phyloP scores from a whole-genome alignment of 2,888 invertebrate genomes.

The Parthenolecanium corni region DNA sequence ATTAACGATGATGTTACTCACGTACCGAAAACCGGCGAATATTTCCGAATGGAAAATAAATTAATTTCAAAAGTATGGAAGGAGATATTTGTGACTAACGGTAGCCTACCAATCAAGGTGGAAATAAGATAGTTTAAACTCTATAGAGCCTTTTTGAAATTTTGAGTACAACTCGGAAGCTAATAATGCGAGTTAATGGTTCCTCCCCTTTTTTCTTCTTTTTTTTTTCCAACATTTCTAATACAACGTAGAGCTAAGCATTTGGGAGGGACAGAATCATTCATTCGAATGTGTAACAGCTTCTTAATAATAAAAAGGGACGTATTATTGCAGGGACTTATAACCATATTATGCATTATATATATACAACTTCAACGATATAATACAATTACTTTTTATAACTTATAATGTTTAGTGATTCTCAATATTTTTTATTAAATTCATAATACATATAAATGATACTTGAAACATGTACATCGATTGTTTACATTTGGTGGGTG shows the following conservation, averaged over 20 bases:
- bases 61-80: neutral
- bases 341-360: slow-evolving; percentile 27
- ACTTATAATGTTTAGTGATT: slow-evolving; percentile 24
- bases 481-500: no score
- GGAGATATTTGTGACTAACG: neutral
- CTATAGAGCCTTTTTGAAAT: neutral
- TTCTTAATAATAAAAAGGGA: slow-evolving; percentile 29
- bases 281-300: slow-evolving; percentile 28
- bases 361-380: slow-evolving; percentile 13
- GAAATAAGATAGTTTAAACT: neutral
- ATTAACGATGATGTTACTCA: neutral
- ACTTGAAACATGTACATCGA: no score
- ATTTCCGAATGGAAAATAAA: neutral
- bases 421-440: neutral
- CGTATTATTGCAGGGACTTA: slow-evolving; percentile 24
- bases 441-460: no score
- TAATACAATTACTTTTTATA: slow-evolving; percentile 28
- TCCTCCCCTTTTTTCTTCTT: slow-evolving; percentile 16
- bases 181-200: slow-evolving; percentile 23
- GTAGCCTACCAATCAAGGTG: neutral
- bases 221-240: slow-evolving; percentile 9
- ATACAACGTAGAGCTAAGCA: slow-evolving; percentile 23
- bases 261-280: slow-evolving; percentile 27
- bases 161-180: slow-evolving; percentile 6
- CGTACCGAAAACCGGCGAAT: neutral